Base-by-base conservation (phyloP, 2,113 vertebrate genomes). In the Tragelaphus imberbis region DNA sequence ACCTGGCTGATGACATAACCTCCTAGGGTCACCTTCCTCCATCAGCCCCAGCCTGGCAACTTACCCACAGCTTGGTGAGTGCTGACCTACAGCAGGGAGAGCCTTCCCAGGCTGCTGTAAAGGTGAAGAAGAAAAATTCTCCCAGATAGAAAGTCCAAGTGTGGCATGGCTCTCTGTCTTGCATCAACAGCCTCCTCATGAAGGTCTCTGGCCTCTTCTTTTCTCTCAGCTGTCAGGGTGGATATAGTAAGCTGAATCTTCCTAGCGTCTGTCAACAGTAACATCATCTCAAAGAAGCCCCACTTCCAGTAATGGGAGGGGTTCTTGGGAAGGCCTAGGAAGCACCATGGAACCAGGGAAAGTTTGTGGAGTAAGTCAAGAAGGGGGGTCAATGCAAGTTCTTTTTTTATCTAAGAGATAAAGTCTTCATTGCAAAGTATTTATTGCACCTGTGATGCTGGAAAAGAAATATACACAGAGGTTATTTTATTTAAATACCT, bases 391-490 rank as follows among this genome's bases (percentile, higher is more conserved):
- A 21, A 0, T 3, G 7, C 17, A 44, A 71, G 92, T 87, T 75
- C 36, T 56, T 58, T 92, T 92, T 51, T n/a, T 68, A 93, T 58
- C 87, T 36, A n/a, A 81, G 82, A 80, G 87, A 88, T 36, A 61
- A 93, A 93, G 77, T 9, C 27, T 30, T 91, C 77, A 5, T 36
- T 56, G 27, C 81, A 49, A 51, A 75, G 33, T 47, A 68, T 63
- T 87, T 56, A 88, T n/a, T 21, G 33, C 44, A 36, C 44, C 56
- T 0, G 2, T 28, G 51, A 27, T 68, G 82, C 82, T n/a, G 30
- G 58, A 47, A 25, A 47, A 68, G 63, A 61, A 53, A 53, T 6
- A 36, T 12, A 75, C 63, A 33, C 7, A 33, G 77, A 33, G 30
- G 56, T 16, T 12, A 51, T 58, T 96, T 55, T 68, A 55, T 61